phyloP scores from a whole-genome alignment of 2,888 invertebrate species.

The Emmelina monodactyla region DNA sequence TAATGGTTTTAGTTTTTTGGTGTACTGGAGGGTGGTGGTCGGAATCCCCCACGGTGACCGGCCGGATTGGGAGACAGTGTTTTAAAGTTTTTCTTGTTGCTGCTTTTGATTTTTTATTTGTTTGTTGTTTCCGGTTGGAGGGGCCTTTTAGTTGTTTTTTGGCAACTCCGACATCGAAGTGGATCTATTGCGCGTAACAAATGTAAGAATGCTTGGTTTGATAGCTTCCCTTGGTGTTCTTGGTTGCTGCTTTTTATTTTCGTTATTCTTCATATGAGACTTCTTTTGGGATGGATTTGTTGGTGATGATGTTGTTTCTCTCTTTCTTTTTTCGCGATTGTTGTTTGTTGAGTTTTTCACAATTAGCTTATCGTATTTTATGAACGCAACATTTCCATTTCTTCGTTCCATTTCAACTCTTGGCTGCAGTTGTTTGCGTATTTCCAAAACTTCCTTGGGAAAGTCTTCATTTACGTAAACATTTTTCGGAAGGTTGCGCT shows the following conservation, averaged over 20 bases:
- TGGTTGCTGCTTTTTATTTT: not conserved
- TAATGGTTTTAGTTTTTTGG: constrained; percentile 1
- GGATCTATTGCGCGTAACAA: not conserved
- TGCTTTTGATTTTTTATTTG: not conserved
- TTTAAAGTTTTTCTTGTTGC: not conserved
- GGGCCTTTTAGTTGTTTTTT: not conserved
- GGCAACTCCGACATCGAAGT: not conserved
- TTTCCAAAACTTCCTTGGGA: constrained; percentile 8
- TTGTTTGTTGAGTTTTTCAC: constrained; percentile 5
- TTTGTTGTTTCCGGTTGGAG: not conserved
- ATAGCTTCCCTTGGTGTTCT: not conserved
- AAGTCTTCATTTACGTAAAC: constrained; percentile 10
- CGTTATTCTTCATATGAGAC: not conserved
- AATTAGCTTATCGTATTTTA: constrained; percentile 8
- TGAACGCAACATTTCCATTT: constrained; percentile 7
- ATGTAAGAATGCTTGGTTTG: not conserved
- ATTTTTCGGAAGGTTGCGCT: constrained; percentile 6
- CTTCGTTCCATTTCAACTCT: constrained; percentile 8
- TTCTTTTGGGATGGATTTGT: constrained; percentile 1
- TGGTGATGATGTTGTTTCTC: constrained; percentile 4
- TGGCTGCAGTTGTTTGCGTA: constrained; percentile 6
- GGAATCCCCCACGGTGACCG: constrained; percentile 3
- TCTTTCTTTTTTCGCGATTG: constrained; percentile 8
- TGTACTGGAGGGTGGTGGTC: constrained; percentile 7
- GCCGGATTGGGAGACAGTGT: constrained; percentile 5